Evolutionary conservation across 2,113 vertebrate species (phyloP), one percentile per base, ranked within the genome.

Genomic region (Muntiacus reevesi): DNA sequence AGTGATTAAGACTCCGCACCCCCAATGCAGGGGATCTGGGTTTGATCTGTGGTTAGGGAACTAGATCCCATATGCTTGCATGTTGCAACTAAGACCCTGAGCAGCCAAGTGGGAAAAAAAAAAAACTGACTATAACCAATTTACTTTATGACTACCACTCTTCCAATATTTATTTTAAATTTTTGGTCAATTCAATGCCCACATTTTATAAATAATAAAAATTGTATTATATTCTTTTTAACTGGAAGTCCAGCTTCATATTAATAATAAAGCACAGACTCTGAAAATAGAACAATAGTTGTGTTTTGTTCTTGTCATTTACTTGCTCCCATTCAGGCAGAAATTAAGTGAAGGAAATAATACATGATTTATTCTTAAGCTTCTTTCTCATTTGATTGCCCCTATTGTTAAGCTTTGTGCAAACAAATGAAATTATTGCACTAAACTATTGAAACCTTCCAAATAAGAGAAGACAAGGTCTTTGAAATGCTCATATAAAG

Each of bases 301-400:
- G 27, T 27, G n/a, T 97, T 97, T 81, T 83, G 52, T 67, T 43
- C 89, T 95, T 92, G 71, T 30, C 67, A 92, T 97, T 91, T 91
- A 59, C 95, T 98, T 98, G 84, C 90, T 98, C 84, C 88, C 87
- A 94, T 71, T 95, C 92, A 97, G 84, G 98, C 62, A 95, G 36
- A 97, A 90, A 95, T 97, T 92, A 97, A 98, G 92, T 96, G 96
- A 98, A 96, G 96, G 98, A 98, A 97, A 98, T 98, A 98, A 98
- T 98, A 40, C 91, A 84, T n/a, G 71, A 95, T 94, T 98, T 89
- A 91, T 94, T 96, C 98, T 98, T 98, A 98, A 98, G 96, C 89
- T 97, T 98, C 97, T 98, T 98, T 98, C 94, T 98, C 97, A 95
- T 98, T 98, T 95, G 95, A 96, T 97, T 97, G 96, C 87, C 92